phyloP scores from a whole-genome alignment of 64 coral and sea anemone genomes.

The Porites lutea region DNA sequence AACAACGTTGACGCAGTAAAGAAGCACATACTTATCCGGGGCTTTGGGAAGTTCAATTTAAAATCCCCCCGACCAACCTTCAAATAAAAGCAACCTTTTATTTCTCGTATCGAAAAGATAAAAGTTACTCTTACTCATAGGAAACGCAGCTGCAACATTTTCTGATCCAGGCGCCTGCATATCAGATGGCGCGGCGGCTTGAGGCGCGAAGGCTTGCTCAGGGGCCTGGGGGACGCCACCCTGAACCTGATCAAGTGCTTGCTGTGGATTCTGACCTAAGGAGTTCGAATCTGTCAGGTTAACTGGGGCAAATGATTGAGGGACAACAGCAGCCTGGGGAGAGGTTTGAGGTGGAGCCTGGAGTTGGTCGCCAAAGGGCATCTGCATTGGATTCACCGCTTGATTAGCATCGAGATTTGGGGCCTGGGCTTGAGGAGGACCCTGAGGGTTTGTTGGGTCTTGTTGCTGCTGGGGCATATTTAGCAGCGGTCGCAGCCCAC shows the following conservation, averaged over 20 bases:
- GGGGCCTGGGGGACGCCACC: conserved; percentile 31
- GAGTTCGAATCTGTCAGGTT: neutral
- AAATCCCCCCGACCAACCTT: too few relatives aligned
- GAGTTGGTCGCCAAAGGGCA: conserved; percentile 23
- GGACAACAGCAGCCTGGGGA: neutral
- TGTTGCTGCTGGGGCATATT: conserved; percentile 28
- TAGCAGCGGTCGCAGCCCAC: conserved; percentile 23
- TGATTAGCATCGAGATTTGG: neutral
- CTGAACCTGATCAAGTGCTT: conserved; percentile 30
- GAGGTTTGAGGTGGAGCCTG: neutral
- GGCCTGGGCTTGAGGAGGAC: conserved; percentile 6
- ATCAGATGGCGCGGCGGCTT: conserved; percentile 19
- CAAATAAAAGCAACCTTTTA: neutral
- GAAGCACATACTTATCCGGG: too few relatives aligned
- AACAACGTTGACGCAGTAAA: too few relatives aligned
- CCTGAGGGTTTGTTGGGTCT: conserved; percentile 23
- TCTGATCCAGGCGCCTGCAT: conserved; percentile 5
- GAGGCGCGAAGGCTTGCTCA: conserved; percentile 17
- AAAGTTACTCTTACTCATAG: conserved; percentile 9
- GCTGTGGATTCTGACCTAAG: conserved; percentile 10
- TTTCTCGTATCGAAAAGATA: neutral
- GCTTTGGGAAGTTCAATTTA: too few relatives aligned
- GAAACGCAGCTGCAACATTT: conserved; percentile 25
- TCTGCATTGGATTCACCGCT: neutral
- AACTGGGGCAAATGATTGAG: neutral